A percentile compares a stretch with the other conserved stretches of the same genome.
These are phyloP conservation scores for Beroe forskalii DNA, from an alignment of 37 sponge, comb jelly and placozoan genomes.

Conservation along the genomic window DNA sequence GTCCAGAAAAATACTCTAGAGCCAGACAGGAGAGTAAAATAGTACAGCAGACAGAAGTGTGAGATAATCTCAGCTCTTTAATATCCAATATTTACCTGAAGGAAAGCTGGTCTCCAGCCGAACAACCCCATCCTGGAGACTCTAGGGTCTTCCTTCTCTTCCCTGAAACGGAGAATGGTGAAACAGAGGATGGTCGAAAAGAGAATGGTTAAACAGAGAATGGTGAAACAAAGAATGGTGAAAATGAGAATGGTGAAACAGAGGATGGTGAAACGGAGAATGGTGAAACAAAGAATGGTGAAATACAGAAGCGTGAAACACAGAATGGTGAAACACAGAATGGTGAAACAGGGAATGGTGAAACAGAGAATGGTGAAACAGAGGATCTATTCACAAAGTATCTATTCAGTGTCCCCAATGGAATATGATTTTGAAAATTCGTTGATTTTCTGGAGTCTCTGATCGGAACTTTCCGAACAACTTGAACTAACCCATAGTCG, in stretches of 20 bases:
- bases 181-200: not conserved
- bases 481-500: too few relatives aligned
- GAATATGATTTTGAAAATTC: too few relatives aligned
- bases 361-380: not conserved
- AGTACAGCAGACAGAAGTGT: too few relatives aligned
- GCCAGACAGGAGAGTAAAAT: too few relatives aligned
- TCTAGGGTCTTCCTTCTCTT: constrained; percentile 8
- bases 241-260: not conserved
- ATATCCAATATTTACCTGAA: too few relatives aligned
- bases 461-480: too few relatives aligned
- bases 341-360: not conserved
- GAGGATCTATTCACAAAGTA: not conserved
- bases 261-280: not conserved
- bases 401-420: too few relatives aligned
- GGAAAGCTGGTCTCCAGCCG: constrained; percentile 28
- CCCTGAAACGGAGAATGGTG: not conserved
- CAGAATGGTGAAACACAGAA: not conserved
- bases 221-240: not conserved
- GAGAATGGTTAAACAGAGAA: not conserved
- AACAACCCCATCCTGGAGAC: constrained; percentile 1
- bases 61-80: too few relatives aligned
- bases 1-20: too few relatives aligned
- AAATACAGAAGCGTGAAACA: not conserved
- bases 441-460: too few relatives aligned
- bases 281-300: not conserved